Conservation (phyloP, 2,888 invertebrate species). For the Ferdinandea cuprea region DNA sequence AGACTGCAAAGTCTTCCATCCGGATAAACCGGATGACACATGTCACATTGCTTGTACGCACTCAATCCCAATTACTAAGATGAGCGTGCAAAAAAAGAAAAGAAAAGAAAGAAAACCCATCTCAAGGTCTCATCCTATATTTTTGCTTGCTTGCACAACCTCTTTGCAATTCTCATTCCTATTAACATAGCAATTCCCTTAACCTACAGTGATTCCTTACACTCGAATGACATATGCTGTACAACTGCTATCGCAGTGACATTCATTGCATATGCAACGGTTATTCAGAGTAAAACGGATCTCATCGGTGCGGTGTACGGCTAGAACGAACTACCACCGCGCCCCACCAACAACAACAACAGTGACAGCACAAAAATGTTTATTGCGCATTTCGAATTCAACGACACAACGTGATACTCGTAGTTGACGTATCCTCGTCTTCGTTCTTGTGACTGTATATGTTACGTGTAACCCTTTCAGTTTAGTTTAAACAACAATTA, state of each 20-base stretch:
- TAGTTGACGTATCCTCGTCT: not conserved
- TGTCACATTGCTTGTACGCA: not conserved
- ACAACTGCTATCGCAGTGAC: constrained; percentile 48
- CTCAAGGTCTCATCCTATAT: constrained; percentile 3
- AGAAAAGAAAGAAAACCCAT: not conserved
- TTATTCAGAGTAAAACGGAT: constrained; percentile 27
- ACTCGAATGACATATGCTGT: constrained; percentile 39
- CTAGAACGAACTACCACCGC: not conserved
- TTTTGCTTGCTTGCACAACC: not conserved
- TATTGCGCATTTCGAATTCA: constrained; percentile 63
- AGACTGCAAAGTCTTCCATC: no score
- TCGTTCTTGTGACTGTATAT: not conserved
- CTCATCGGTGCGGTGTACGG: not conserved
- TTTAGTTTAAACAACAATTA: constrained; percentile 67
- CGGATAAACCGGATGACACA: not conserved
- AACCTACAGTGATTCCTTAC: constrained; percentile 36
- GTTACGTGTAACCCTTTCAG: constrained; percentile 26
- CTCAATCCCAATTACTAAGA: constrained; percentile 4
- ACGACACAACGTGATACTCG: constrained; percentile 34
- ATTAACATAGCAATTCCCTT: constrained; percentile 39
- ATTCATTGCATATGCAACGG: constrained; percentile 71
- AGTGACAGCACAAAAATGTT: constrained; percentile 63
- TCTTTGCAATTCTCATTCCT: constrained; percentile 21
- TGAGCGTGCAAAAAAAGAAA: not conserved
- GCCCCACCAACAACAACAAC: constrained; percentile 18